Evolutionary conservation across 2,113 vertebrate genomes (phyloP).

Genomic region (Neolamprologus modestus): DNA sequence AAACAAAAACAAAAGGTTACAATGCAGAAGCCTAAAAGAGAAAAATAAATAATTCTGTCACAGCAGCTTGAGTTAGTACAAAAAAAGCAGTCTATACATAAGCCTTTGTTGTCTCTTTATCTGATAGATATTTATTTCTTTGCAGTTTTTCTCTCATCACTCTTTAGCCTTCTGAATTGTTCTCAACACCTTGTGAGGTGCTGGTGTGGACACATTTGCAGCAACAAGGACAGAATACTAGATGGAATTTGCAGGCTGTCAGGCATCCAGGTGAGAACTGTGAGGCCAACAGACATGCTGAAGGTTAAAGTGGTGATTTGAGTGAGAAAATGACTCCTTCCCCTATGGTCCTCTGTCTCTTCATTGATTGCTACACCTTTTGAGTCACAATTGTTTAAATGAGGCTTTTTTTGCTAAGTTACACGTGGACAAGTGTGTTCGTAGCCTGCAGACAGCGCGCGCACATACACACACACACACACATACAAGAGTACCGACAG

Average conservation of each 20-base stretch:
- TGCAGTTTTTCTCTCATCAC: background rate
- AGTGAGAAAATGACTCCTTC: slow-evolving; percentile 37
- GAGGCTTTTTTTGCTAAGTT: background rate
- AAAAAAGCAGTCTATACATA: background rate
- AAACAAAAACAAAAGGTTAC: background rate
- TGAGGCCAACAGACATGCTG: slow-evolving; percentile 30
- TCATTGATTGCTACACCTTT: slow-evolving; percentile 49
- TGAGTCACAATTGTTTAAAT: slow-evolving; percentile 45
- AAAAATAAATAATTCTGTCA: background rate
- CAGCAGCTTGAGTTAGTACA: background rate
- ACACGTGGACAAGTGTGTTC: background rate
- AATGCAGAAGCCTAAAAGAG: background rate
- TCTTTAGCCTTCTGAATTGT: background rate
- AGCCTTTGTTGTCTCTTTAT: background rate
- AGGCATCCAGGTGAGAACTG: slow-evolving; percentile 7
- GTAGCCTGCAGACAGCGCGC: background rate
- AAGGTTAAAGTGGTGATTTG: slow-evolving; percentile 62
- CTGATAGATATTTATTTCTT: background rate
- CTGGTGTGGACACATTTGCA: background rate
- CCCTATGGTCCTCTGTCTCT: slow-evolving; percentile 43
- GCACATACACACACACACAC: fast-evolving
- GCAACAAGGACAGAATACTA: background rate
- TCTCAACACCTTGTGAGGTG: background rate
- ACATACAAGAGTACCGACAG: background rate
- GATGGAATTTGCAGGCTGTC: slow-evolving; percentile 2